Conservation (phyloP, 2,113 vertebrate species). For the Notarius quadriscutis region DNA sequence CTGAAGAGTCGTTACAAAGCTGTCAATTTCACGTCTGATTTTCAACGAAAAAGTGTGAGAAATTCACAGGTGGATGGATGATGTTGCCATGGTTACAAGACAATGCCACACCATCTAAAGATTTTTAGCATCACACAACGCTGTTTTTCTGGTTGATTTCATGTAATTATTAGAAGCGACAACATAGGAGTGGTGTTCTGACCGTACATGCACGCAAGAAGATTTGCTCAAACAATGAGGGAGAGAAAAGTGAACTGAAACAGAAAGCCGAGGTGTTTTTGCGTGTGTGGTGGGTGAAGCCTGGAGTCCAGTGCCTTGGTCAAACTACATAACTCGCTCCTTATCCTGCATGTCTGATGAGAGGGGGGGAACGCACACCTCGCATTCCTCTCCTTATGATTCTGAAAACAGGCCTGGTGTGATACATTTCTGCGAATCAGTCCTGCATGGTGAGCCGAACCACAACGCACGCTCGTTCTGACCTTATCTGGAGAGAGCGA, state of each 20-base stretch:
- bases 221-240: background rate
- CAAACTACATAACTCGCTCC: constrained; percentile 43
- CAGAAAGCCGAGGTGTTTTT: background rate
- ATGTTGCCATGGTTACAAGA: too few relatives aligned
- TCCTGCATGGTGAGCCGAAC: background rate
- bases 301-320: constrained; percentile 37
- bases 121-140: too few relatives aligned
- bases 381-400: background rate
- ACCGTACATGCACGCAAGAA: too few relatives aligned
- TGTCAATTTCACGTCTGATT: too few relatives aligned
- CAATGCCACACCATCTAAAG: too few relatives aligned
- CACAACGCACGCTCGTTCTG: background rate
- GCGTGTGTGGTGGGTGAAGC: background rate
- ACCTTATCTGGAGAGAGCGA: constrained; percentile 31
- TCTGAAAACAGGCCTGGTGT: background rate
- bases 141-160: too few relatives aligned
- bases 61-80: too few relatives aligned
- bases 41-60: too few relatives aligned
- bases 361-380: background rate
- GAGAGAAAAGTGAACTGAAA: constrained; percentile 21
- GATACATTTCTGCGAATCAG: constrained; percentile 9
- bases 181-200: background rate
- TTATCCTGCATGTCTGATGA: constrained; percentile 32
- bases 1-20: too few relatives aligned
- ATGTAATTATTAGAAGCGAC: background rate